These are phyloP conservation scores for Plagiodera versicolora DNA, from an alignment of 2,888 invertebrate genomes.

Conservation along the genomic window DNA sequence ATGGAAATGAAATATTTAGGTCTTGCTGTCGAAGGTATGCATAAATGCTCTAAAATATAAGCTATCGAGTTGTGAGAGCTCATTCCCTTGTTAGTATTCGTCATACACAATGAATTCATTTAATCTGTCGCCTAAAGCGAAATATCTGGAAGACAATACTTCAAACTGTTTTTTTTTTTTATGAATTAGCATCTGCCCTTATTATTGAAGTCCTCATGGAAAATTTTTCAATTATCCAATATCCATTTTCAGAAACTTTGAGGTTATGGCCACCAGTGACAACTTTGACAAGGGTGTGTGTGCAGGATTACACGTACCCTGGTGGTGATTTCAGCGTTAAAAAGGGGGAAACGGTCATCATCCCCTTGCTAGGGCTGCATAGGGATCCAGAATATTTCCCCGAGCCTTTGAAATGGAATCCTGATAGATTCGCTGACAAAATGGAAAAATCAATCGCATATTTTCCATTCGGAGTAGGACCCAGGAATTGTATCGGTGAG, in stretches of 20 bases:
- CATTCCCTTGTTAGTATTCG: too few species aligned
- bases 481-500: conserved; percentile 45
- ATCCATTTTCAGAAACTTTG: conserved; percentile 45
- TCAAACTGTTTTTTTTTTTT: too few species aligned
- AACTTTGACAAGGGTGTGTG: conserved; percentile 38
- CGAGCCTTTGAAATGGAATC: conserved; percentile 51
- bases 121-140: too few species aligned
- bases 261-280: conserved; percentile 49
- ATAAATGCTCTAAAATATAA: background rate
- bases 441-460: conserved; percentile 39
- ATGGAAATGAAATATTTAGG: conserved; percentile 56
- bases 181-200: too few species aligned
- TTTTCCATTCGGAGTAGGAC: conserved; percentile 47
- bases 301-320: conserved; percentile 38
- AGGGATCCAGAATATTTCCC: conserved; percentile 47
- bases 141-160: too few species aligned
- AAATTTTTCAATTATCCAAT: background rate
- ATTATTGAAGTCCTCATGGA: too few species aligned
- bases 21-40: conserved; percentile 37
- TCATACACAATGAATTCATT: too few species aligned
- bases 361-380: conserved; percentile 47
- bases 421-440: conserved; percentile 49
- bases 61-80: too few species aligned
- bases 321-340: conserved; percentile 35
- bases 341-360: conserved; percentile 43